Evolutionary conservation across 2,113 vertebrate species (phyloP).

Genomic region (Paedocypris sp.): DNA sequence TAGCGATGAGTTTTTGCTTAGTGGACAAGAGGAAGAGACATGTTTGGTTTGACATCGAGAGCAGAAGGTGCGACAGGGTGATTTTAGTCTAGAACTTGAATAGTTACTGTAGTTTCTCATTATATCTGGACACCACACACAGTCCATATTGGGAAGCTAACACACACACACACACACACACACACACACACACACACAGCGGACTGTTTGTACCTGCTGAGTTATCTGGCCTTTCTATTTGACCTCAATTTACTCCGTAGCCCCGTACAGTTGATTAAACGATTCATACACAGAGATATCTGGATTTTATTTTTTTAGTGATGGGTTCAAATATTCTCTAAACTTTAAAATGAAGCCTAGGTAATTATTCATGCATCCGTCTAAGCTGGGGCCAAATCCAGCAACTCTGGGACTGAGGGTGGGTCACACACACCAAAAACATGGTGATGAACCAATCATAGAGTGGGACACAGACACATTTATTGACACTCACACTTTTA

Average conservation of each 20-base stretch:
- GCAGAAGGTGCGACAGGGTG: neutral
- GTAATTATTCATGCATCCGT: too few species aligned
- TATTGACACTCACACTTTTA: too few species aligned
- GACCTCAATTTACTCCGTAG: neutral
- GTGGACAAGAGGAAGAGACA: neutral
- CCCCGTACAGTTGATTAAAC: neutral
- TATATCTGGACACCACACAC: neutral
- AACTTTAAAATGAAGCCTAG: too few species aligned
- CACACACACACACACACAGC: too few species aligned
- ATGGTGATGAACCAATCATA: too few species aligned
- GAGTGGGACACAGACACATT: too few species aligned
- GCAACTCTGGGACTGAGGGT: too few species aligned
- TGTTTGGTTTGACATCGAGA: neutral
- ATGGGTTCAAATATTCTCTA: neutral
- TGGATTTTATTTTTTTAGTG: neutral
- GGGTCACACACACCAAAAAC: too few species aligned
- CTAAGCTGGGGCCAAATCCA: too few species aligned
- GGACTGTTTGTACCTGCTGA: conserved; percentile 1
- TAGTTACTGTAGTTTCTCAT: neutral
- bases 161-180: too few species aligned
- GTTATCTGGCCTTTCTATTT: neutral
- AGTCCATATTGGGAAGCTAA: neutral
- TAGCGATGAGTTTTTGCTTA: neutral
- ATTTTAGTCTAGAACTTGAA: neutral
- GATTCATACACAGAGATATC: neutral